These are phyloP conservation scores for Ariolimax columbianus DNA, from an alignment of 2,888 invertebrate species.

Conservation along the genomic window DNA sequence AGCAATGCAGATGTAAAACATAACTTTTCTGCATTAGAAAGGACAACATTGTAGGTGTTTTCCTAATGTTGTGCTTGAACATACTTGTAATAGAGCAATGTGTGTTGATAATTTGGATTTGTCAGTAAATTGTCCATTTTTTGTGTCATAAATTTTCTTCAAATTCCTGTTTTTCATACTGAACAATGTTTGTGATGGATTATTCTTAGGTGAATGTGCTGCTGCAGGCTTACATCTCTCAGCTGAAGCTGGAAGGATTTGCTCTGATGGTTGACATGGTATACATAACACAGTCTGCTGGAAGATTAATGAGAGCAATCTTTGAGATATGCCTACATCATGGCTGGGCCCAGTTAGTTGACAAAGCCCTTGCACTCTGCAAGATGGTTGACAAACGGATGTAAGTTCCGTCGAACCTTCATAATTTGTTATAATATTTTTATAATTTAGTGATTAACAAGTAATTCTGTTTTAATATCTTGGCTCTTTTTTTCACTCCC, in stretches of 20 bases:
- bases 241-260: slow-evolving; percentile 97
- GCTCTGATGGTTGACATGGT: slow-evolving; percentile 99
- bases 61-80: too few relatives aligned
- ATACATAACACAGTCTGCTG: slow-evolving; percentile 98
- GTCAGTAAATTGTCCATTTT: not conserved
- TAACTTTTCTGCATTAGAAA: too few relatives aligned
- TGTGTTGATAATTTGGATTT: too few relatives aligned
- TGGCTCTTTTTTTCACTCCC: too few relatives aligned
- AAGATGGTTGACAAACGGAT: slow-evolving; percentile 99
- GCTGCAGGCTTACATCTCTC: slow-evolving; percentile 98
- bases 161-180: not conserved
- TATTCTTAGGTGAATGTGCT: slow-evolving; percentile 87
- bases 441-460: too few relatives aligned
- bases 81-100: too few relatives aligned
- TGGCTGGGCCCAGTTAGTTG: slow-evolving; percentile 98
- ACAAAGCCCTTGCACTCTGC: slow-evolving; percentile 95
- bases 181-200: not conserved
- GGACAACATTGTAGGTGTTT: too few relatives aligned
- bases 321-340: slow-evolving; percentile 95
- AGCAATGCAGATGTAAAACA: too few relatives aligned
- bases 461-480: too few relatives aligned
- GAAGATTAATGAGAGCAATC: slow-evolving; percentile 95
- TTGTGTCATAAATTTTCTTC: not conserved
- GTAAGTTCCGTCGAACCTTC: slow-evolving; percentile 78
- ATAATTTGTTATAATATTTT: not conserved